Evolutionary conservation across 2,797 vertebrate species (phyloP).

Genomic region (Paratrypauchen microcephalus): DNA sequence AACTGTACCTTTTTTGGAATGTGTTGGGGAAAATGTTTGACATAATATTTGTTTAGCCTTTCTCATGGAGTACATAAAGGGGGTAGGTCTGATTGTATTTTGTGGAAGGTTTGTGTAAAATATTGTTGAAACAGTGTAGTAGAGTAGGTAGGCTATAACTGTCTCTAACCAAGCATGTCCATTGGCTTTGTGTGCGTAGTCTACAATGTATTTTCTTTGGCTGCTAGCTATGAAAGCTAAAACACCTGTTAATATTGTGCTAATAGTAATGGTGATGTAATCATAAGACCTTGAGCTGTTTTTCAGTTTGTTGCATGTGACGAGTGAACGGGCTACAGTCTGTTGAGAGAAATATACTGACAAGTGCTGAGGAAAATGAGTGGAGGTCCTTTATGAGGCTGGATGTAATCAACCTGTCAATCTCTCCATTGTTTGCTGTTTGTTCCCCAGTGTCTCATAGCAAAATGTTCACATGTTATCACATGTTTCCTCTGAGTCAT

Average conservation of each 20-base stretch:
- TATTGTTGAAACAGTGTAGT: too few species aligned
- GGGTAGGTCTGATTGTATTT: too few species aligned
- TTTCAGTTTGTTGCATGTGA: not conserved
- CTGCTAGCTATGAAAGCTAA: not conserved
- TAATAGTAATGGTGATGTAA: not conserved
- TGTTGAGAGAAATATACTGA: conserved; percentile 10
- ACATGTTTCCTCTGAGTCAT: conserved; percentile 40
- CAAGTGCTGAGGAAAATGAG: conserved; percentile 4
- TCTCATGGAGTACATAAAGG: too few species aligned
- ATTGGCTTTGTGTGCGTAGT: not conserved
- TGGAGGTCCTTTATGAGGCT: conserved; percentile 1
- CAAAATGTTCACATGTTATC: too few species aligned
- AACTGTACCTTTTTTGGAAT: not conserved
- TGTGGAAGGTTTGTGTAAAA: too few species aligned
- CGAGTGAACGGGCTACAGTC: not conserved
- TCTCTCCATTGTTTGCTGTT: conserved; percentile 29
- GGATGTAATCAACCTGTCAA: conserved; percentile 21
- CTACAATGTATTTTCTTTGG: not conserved
- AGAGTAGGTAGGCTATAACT: too few species aligned
- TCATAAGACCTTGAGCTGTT: conserved; percentile 3
- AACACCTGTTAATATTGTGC: not conserved
- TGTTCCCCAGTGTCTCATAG: conserved; percentile 10
- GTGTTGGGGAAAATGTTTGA: not conserved
- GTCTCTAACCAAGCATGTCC: not conserved
- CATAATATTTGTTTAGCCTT: too few species aligned